Evolutionary conservation across 2,888 invertebrate genomes (phyloP).

Genomic region (Drosophila pseudotalamancana): DNA sequence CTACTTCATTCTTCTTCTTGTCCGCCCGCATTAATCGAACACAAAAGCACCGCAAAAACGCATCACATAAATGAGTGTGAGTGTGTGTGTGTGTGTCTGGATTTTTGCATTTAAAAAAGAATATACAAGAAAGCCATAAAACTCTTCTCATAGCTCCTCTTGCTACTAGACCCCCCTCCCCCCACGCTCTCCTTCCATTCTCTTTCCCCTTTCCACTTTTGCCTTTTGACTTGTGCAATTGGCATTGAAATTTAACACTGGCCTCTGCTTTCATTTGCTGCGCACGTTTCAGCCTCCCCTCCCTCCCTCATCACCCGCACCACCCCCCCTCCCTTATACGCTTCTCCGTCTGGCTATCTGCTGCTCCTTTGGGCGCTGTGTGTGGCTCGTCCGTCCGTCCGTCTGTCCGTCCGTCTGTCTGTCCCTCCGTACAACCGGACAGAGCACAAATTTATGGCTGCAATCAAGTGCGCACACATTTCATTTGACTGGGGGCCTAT

Average conservation of each 20-base stretch:
- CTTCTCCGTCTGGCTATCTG: not conserved
- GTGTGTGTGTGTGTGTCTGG: constrained; percentile 7
- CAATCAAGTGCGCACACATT: constrained; percentile 69
- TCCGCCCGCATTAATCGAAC: constrained; percentile 52
- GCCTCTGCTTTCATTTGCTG: constrained; percentile 38
- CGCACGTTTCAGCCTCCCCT: constrained; percentile 42
- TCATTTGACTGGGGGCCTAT: constrained; percentile 55
- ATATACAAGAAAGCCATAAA: constrained; percentile 26
- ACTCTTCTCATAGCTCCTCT: constrained; percentile 2
- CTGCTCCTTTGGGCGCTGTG: constrained; percentile 39
- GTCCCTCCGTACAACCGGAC: not conserved
- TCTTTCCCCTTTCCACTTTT: not conserved
- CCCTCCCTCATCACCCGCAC: not conserved
- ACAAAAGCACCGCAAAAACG: constrained; percentile 50
- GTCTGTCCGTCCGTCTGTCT: not conserved
- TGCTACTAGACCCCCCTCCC: not conserved
- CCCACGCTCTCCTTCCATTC: not conserved
- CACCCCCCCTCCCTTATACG: not conserved
- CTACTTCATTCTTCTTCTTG: too few species aligned
- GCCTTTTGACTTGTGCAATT: constrained; percentile 58
- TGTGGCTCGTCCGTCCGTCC: constrained; percentile 35
- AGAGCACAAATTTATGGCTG: constrained; percentile 57
- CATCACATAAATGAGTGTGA: constrained; percentile 4
- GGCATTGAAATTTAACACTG: constrained; percentile 75
- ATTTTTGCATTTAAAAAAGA: constrained; percentile 38